Evolutionary conservation across 2,797 vertebrate genomes (phyloP).

Genomic region (Tapirus indicus): DNA sequence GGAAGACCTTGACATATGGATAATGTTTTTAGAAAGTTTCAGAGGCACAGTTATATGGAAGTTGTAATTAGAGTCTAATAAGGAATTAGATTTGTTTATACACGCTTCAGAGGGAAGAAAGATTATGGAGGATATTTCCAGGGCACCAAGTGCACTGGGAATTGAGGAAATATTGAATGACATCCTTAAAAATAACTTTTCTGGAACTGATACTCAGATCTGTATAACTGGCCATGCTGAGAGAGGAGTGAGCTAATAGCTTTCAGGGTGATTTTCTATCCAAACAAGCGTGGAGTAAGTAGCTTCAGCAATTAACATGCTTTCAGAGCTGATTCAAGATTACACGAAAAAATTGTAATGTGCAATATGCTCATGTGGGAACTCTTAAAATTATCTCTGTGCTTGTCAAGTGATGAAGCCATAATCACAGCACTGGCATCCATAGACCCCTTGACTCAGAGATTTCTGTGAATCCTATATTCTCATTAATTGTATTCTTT

Average conservation of each 20-base stretch:
- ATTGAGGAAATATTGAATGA: slow-evolving; percentile 73
- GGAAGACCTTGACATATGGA: slow-evolving; percentile 79
- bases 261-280: slow-evolving; percentile 71
- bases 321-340: slow-evolving; percentile 80
- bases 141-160: slow-evolving; percentile 30
- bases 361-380: slow-evolving; percentile 69
- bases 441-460: slow-evolving; percentile 66
- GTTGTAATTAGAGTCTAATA: slow-evolving; percentile 75
- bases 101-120: slow-evolving; percentile 38
- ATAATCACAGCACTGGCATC: slow-evolving; percentile 74
- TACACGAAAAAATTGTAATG: slow-evolving; percentile 77
- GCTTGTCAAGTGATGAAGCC: slow-evolving; percentile 78
- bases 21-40: slow-evolving; percentile 75
- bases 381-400: slow-evolving; percentile 76
- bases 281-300: slow-evolving; percentile 75
- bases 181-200: slow-evolving; percentile 62
- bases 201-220: slow-evolving; percentile 48
- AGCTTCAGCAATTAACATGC: slow-evolving; percentile 84
- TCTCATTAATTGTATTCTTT: slow-evolving; percentile 68
- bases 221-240: slow-evolving; percentile 26
- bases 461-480: slow-evolving; percentile 67
- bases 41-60: slow-evolving; percentile 56
- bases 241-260: slow-evolving; percentile 60
- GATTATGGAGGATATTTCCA: slow-evolving; percentile 68
- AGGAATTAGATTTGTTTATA: slow-evolving; percentile 74